Evolutionary conservation across 1,140 invertebrate species (phyloP).

Genomic region (Euwallacea fornicatus): DNA sequence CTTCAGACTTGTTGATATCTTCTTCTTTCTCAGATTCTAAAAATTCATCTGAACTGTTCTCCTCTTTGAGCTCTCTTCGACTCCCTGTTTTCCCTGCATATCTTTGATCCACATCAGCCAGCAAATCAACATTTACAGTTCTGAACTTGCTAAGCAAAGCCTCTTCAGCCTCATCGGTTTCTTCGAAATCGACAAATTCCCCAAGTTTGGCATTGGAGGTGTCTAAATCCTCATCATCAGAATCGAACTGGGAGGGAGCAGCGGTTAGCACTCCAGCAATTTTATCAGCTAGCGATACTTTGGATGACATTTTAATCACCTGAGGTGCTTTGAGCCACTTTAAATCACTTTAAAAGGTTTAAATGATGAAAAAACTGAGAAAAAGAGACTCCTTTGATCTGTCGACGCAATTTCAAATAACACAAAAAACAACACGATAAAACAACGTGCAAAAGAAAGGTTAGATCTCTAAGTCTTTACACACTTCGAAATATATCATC

Average conservation of each 20-base stretch:
- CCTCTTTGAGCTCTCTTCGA: constrained; percentile 50
- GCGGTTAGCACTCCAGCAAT: constrained; percentile 61
- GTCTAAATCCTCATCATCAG: constrained; percentile 59
- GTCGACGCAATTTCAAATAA: neutral
- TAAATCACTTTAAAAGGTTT: neutral
- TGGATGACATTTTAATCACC: constrained; percentile 36
- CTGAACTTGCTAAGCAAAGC: constrained; percentile 61
- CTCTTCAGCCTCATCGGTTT: constrained; percentile 59
- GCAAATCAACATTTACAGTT: constrained; percentile 64
- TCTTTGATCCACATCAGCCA: constrained; percentile 69
- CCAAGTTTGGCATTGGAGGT: constrained; percentile 56
- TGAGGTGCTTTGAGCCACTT: neutral
- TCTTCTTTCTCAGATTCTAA: neutral
- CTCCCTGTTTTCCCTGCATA: constrained; percentile 72
- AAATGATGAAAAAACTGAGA: neutral
- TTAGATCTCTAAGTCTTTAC: neutral
- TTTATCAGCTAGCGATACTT: constrained; percentile 59
- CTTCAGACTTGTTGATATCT: too few relatives aligned
- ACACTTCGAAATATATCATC: too few relatives aligned
- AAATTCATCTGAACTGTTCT: neutral
- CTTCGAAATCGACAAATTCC: constrained; percentile 48
- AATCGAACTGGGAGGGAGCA: constrained; percentile 57
- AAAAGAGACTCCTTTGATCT: too few relatives aligned
- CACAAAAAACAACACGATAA: neutral
- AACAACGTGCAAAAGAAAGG: neutral